Evolutionary conservation across 2,113 vertebrate genomes (phyloP).

Genomic region (Muscicapa adusta): DNA sequence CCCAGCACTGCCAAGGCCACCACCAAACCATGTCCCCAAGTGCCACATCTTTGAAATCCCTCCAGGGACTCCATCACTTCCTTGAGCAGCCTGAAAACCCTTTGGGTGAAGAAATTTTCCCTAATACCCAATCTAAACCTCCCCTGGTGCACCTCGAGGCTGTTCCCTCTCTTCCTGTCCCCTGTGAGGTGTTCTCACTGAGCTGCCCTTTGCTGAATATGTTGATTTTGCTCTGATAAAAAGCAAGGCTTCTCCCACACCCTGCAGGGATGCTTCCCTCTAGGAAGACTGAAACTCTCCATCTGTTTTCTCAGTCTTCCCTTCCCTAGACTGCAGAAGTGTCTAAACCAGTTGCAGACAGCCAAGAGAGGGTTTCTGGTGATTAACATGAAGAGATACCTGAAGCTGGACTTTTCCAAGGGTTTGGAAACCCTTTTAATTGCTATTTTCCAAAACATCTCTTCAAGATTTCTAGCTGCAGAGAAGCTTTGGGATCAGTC

Average conservation of each 20-base stretch:
- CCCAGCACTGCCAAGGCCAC: not conserved
- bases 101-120: not conserved
- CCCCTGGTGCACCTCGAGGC: not conserved
- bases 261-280: not conserved
- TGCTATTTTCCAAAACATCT: not conserved
- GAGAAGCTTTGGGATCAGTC: not conserved
- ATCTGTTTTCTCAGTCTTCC: not conserved
- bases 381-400: not conserved
- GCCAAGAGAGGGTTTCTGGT: not conserved
- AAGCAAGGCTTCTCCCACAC: not conserved
- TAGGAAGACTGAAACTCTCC: not conserved
- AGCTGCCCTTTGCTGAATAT: not conserved
- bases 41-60: not conserved
- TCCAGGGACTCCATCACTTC: not conserved
- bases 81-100: not conserved
- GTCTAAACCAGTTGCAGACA: not conserved
- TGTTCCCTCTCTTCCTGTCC: fast-evolving
- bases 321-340: not conserved
- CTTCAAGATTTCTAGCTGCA: not conserved
- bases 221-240: not conserved
- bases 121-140: not conserved
- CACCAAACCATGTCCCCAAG: not conserved
- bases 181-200: not conserved
- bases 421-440: not conserved
- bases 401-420: not conserved